A percentile compares a stretch with the other conserved stretches of the same genome.
Evolutionary conservation across 2,797 vertebrate genomes (phyloP).

Genomic region (Acanthurus tractus): DNA sequence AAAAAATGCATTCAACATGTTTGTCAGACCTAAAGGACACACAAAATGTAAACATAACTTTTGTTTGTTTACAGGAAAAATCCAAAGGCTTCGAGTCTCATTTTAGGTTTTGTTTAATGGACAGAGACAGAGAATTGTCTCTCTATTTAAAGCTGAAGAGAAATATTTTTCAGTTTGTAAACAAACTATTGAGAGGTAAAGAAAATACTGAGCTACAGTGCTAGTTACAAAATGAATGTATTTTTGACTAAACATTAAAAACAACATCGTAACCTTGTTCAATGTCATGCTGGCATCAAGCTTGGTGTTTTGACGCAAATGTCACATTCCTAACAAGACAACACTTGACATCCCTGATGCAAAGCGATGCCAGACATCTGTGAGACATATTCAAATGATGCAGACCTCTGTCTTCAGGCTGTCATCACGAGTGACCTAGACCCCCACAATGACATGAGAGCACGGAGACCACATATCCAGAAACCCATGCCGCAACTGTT

Average conservation of each 20-base stretch:
- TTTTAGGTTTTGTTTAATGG: neutral
- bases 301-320: slow-evolving; percentile 41
- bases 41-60: neutral
- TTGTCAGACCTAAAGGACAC: neutral
- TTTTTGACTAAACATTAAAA: neutral
- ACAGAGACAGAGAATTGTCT: neutral
- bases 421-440: slow-evolving; percentile 47
- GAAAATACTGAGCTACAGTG: neutral
- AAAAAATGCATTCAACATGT: neutral
- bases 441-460: slow-evolving; percentile 53
- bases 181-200: neutral
- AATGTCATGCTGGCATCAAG: slow-evolving; percentile 14
- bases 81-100: neutral
- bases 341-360: slow-evolving; percentile 38
- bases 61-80: too few relatives aligned
- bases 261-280: slow-evolving; percentile 1
- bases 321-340: slow-evolving; percentile 36
- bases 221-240: slow-evolving; percentile 3
- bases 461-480: slow-evolving; percentile 21
- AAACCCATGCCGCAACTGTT: slow-evolving; percentile 6
- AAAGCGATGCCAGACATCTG: slow-evolving; percentile 31
- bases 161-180: neutral
- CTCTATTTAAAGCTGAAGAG: neutral
- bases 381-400: slow-evolving; percentile 46
- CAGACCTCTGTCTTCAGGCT: slow-evolving; percentile 48